Conservation (phyloP, 2,797 vertebrate genomes). For the Cephalopachus bancanus region DNA sequence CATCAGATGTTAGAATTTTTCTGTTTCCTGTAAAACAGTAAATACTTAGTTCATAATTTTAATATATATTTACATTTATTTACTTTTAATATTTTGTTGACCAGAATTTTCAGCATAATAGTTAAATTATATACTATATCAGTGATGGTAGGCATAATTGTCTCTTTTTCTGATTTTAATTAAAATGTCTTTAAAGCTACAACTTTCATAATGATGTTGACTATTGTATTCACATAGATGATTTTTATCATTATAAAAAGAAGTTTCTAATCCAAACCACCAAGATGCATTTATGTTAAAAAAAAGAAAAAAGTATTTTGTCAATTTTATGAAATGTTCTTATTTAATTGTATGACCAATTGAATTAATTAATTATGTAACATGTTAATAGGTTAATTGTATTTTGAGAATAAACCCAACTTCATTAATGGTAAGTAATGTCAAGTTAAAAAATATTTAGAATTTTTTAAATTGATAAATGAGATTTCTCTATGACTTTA, state of each 20-base stretch:
- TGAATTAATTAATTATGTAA: not conserved
- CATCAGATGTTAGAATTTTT: not conserved
- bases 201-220: not conserved
- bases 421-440: not conserved
- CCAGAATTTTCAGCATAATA: not conserved
- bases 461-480: not conserved
- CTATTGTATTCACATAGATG: not conserved
- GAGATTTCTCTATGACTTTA: not conserved
- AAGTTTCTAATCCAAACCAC: not conserved
- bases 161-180: conserved; percentile 8
- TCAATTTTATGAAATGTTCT: not conserved
- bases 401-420: not conserved
- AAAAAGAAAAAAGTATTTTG: not conserved
- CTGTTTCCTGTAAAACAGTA: not conserved
- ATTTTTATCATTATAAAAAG: not conserved
- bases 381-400: not conserved
- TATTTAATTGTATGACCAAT: not conserved
- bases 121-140: not conserved
- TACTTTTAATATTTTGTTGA: not conserved
- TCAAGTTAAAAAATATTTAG: not conserved
- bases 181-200: not conserved
- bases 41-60: not conserved
- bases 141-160: not conserved
- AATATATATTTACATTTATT: not conserved
- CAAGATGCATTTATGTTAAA: not conserved